Base-by-base conservation (phyloP, 1,140 invertebrate genomes). In the Meloidogyne hapla region DNA sequence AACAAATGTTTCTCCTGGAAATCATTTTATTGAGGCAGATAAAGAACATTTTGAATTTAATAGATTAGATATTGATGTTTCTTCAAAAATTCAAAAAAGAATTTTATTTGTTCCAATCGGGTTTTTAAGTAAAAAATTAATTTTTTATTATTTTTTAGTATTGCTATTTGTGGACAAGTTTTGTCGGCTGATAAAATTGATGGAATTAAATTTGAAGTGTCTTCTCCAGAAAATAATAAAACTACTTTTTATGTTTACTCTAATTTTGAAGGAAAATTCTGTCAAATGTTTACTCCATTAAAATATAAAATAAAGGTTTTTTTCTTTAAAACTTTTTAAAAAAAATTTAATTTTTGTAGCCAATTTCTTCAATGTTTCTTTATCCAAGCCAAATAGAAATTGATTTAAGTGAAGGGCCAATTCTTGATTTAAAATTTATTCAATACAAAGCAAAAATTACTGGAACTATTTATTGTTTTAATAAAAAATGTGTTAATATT, bases 161-260 rank as follows among this genome's bases (percentile, higher is more conserved):
- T 78, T 26, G 69, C 65, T n/a, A 25, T 78, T 73, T 80, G 77
- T 65, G 77, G 77, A 3, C 33, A 38, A 13, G 28, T 78, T 64
- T 65, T 78, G 12, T 18, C n/a, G 23, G 62, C 12, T 13, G 28
- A 77, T 33, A 48, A 75, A 56, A 0, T 28, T 5, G 68, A 63
- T 18, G 10, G 26, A 12, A 23, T 73, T 15, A 18, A 56, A 5
- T 28, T 75, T 76, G 45, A 76, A 21, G 12, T 64, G 3, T n/a
- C n/a, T 15, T 74, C 38, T 10, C 8, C 21, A 6, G 38, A 74
- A 2, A 13, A 28, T 15, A 42, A 40, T 33, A 73, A 74, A 28
- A 13, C 10, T 48, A 2, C 33, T 56, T 2, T 18, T 2, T 38
- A 15, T 73, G 1, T 64, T 38, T 10, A 75, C 13, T 18, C 69